Base-by-base conservation (phyloP, 2,888 invertebrate species). In the Lymantria dispar region DNA sequence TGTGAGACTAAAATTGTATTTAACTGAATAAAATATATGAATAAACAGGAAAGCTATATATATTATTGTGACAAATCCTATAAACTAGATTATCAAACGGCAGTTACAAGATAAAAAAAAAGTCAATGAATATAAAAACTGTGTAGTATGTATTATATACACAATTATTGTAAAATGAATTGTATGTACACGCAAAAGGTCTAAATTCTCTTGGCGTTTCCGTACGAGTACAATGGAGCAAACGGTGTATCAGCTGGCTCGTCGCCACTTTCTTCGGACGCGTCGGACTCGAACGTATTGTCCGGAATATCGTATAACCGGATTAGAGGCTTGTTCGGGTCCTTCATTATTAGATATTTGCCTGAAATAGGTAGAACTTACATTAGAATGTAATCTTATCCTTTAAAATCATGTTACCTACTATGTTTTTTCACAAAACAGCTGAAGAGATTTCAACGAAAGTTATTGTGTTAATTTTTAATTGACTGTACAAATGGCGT, bases 261-360 rank as follows among this genome's bases (percentile, higher is more conserved):
- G 65, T 96, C 96, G 11, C 96, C 96, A 45, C 95, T 95, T 53
- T 96, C 96, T 45, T 97, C 96, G 8, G 98, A 98, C n/a, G 97
- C 98, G 81, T 99, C 99, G 39, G 98, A 97, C 78, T 99, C 99
- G 89, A 99, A 99, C 0, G 99, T 98, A 82, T 98, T 98, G 85
- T 99, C 98, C 47, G 99, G 99, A 80, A 99, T 98, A 86, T 98
- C 98, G 84, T 99, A 99, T 66, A 99, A 93, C 64, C 99, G 96
- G 70, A 99, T 97, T 92, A 99, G 95, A 0, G 98, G 98, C 95
- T 99, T 99, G 91, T 99, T 99, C 3, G 99, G 99, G 87, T 99
- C 99, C 90, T 99, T 99, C 97, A 99, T 98, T 67, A 99, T 98
- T 74, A 99, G 93, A 87, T 98, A 99, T 85, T 96, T 96, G 60